A percentile compares a stretch with the other conserved stretches of the same genome.
phyloP scores from a whole-genome alignment of 2,797 vertebrate species.

The Phoebastria nigripes region DNA sequence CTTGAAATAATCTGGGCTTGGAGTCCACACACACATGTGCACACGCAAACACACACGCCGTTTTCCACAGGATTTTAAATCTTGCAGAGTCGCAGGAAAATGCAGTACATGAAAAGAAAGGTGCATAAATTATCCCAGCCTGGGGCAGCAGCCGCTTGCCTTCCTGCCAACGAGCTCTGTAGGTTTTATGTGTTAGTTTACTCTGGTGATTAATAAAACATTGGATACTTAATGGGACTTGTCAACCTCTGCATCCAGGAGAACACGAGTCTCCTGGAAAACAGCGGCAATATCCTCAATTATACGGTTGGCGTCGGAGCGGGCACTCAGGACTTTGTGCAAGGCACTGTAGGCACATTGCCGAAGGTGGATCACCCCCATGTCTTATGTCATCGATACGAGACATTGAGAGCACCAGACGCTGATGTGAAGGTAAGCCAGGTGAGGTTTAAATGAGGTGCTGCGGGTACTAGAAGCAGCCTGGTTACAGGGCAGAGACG shows the following conservation, averaged over 20 bases:
- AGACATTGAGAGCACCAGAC: rapidly evolving
- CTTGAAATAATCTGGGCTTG: background rate
- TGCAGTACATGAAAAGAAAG: background rate
- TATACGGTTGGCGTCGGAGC: rapidly evolving
- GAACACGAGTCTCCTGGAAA: background rate
- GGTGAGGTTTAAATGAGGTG: background rate
- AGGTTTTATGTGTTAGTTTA: background rate
- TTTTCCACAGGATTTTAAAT: background rate
- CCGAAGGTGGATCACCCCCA: rapidly evolving
- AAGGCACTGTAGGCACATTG: rapidly evolving
- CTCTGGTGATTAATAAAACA: constrained; percentile 16
- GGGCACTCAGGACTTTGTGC: background rate
- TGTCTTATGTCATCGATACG: rapidly evolving
- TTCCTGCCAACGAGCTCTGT: background rate
- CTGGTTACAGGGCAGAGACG: background rate
- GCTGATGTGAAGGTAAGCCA: rapidly evolving
- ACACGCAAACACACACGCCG: rapidly evolving
- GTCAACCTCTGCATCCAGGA: background rate
- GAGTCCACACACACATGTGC: background rate
- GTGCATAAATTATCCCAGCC: background rate
- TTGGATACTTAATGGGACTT: background rate
- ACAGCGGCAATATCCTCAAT: background rate
- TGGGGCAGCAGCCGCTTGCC: background rate
- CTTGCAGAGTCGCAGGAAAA: background rate
- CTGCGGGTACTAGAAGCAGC: background rate